Evolutionary conservation across 2,113 vertebrate genomes (phyloP).

Genomic region (western clawed frog (Xenopus tropicalis)): UCB_Xtro_10.0 CM004450.2:111035001-111035500

Average conservation of each 20-base stretch:
- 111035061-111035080: no score
- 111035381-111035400: constrained; percentile 8
- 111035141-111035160: constrained; percentile 45
- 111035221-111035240: constrained; percentile 45
- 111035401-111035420: neutral
- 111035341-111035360: constrained; percentile 14
- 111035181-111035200: constrained; percentile 33
- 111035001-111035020: no score
- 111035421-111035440: neutral
- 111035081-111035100: neutral
- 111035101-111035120: neutral
- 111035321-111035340: constrained; percentile 38
- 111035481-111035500: no score
- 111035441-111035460: no score
- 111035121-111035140: no score
- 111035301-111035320: constrained; percentile 30
- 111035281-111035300: constrained; percentile 29
- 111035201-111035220: constrained; percentile 39
- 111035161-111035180: constrained; percentile 50
- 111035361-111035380: constrained; percentile 25
- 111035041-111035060: no score
- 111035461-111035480: no score
- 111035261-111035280: constrained; percentile 34
- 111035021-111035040: no score
- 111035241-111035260: constrained; percentile 44